These are phyloP conservation scores for Colletes latitarsis DNA, from an alignment of 1,140 invertebrate genomes.

Conservation along the genomic window DNA sequence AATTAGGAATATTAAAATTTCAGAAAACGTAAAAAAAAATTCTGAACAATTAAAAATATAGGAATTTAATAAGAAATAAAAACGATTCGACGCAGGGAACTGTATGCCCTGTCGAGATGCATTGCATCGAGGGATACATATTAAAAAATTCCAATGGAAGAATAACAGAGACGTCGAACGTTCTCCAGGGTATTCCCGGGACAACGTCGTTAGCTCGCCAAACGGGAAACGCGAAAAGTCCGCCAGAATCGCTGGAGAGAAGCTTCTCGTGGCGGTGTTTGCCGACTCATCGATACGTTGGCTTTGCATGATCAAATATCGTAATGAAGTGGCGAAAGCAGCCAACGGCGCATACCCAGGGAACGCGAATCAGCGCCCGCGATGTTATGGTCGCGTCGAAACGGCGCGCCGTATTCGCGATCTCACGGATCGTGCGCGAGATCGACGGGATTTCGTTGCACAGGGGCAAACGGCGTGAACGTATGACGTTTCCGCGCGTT, in stretches of 20 bases:
- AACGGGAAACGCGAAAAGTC: conserved; percentile 11
- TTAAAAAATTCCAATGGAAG: background rate
- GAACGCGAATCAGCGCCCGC: conserved; percentile 40
- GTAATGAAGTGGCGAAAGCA: conserved; percentile 67
- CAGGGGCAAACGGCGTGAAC: background rate
- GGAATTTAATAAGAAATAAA: no score
- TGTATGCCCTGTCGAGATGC: no score
- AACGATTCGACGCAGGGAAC: no score
- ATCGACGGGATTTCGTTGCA: background rate
- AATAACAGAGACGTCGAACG: background rate
- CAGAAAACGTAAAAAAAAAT: no score
- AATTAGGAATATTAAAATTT: no score
- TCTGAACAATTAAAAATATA: no score
- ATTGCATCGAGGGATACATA: background rate
- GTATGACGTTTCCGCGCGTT: background rate
- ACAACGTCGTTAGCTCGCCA: background rate
- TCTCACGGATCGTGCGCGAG: conserved; percentile 15
- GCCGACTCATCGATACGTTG: conserved; percentile 40
- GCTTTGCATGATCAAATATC: conserved; percentile 62
- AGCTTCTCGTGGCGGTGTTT: conserved; percentile 23
- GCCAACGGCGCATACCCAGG: conserved; percentile 19
- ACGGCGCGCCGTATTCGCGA: background rate
- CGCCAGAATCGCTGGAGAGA: background rate
- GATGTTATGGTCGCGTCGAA: conserved; percentile 7
- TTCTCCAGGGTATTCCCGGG: background rate